Evolutionary conservation across 2,113 vertebrate genomes (phyloP).

Genomic region (Poecile atricapillus): DNA sequence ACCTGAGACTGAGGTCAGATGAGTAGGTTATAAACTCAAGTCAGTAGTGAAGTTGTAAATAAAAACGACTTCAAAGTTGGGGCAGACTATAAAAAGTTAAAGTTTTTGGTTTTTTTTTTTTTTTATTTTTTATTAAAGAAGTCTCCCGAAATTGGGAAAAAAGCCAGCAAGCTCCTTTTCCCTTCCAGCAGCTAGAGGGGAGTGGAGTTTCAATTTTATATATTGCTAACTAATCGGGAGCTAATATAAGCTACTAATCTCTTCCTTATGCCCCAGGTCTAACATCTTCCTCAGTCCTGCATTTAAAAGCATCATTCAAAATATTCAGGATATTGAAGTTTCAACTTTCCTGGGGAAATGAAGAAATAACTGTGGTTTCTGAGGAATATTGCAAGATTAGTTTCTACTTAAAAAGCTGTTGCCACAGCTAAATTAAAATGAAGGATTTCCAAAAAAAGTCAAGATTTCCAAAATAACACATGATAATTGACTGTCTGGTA

Average conservation of each 20-base stretch:
- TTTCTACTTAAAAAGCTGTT: neutral
- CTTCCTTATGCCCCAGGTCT: neutral
- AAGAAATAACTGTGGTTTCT: neutral
- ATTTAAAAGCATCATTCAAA: neutral
- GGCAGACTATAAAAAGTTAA: neutral
- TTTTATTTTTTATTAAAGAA: neutral
- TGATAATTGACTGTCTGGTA: neutral
- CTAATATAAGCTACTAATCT: conserved; percentile 20
- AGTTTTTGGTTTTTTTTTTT: neutral
- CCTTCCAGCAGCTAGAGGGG: conserved; percentile 45
- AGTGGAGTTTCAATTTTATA: conserved; percentile 49
- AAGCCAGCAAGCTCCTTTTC: neutral
- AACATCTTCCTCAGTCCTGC: neutral
- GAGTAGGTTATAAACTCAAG: neutral
- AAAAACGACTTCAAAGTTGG: neutral
- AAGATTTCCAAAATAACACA: neutral
- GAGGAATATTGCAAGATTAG: neutral
- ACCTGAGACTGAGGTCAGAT: neutral
- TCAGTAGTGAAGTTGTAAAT: neutral
- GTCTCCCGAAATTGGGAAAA: neutral
- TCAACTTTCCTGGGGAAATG: neutral
- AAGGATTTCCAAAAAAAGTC: neutral
- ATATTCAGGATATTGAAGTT: neutral
- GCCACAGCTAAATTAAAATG: neutral
- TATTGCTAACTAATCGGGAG: conserved; percentile 5